Conservation (phyloP, 2,888 invertebrate species). For the Archips crataeganus region DNA sequence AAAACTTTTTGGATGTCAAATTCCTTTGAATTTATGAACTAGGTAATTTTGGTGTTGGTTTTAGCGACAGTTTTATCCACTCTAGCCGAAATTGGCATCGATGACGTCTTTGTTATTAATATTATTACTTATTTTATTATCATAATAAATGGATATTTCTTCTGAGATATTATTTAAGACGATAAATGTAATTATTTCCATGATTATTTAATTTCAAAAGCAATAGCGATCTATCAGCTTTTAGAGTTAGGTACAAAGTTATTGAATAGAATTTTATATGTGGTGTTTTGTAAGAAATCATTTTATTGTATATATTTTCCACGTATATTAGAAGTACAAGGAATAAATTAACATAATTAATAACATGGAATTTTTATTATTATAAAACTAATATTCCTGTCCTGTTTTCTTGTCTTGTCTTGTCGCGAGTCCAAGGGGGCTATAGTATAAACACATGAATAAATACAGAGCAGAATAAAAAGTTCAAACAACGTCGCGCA, state of each 20-base stretch:
- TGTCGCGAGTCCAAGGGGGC: no score
- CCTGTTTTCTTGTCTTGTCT: no score
- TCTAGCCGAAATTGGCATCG: no score
- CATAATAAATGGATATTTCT: not conserved
- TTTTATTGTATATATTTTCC: constrained; percentile 41
- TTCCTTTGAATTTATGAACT: no score
- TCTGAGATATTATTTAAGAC: not conserved
- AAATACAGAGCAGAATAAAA: no score
- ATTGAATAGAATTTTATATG: constrained; percentile 41
- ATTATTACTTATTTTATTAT: not conserved
- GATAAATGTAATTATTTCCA: constrained; percentile 30
- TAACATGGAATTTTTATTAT: constrained; percentile 10
- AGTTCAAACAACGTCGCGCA: no score
- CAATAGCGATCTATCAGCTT: constrained; percentile 34
- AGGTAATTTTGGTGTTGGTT: no score
- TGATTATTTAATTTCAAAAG: constrained; percentile 35
- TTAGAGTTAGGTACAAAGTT: constrained; percentile 33
- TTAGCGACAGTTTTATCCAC: no score
- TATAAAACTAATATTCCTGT: not conserved
- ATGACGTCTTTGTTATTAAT: not conserved
- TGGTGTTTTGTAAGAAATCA: constrained; percentile 39
- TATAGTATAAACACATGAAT: no score
- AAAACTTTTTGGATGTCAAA: no score
- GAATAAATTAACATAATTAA: constrained; percentile 35
- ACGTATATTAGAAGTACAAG: constrained; percentile 39